phyloP scores from a whole-genome alignment of 2,888 invertebrate genomes.

The Ecliptopera silaceata region DNA sequence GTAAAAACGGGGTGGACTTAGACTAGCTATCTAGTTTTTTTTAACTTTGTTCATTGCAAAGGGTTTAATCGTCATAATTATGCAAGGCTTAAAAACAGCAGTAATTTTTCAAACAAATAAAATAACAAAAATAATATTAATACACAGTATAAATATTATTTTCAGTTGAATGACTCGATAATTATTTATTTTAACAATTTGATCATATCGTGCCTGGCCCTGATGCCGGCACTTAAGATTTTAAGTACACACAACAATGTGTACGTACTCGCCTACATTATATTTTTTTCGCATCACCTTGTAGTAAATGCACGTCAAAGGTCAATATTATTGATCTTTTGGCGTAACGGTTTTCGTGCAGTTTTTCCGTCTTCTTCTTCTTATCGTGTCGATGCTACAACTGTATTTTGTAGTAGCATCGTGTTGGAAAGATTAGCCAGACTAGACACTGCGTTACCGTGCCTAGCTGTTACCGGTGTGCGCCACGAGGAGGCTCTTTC shows the following conservation, averaged over 20 bases:
- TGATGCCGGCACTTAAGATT: constrained; percentile 22
- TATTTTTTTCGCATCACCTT: constrained; percentile 48
- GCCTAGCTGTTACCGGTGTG: no score
- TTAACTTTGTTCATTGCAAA: no score
- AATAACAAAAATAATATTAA: neutral
- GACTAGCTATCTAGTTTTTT: neutral
- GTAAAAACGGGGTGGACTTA: neutral
- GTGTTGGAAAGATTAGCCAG: no score
- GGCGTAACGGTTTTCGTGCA: constrained; percentile 12
- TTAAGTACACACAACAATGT: constrained; percentile 30
- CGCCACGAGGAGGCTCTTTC: no score
- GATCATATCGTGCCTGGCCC: constrained; percentile 34
- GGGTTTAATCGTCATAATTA: no score
- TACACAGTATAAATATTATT: neutral
- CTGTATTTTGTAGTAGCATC: no score
- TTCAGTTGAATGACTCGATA: constrained; percentile 3
- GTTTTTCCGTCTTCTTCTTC: no score
- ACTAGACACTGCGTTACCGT: no score
- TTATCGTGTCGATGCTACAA: no score
- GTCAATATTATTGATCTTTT: constrained; percentile 42
- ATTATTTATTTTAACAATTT: constrained; percentile 28
- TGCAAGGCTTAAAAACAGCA: no score
- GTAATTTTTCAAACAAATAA: neutral
- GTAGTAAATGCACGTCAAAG: constrained; percentile 37
- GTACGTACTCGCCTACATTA: constrained; percentile 9